Base-by-base conservation (phyloP, 1,140 invertebrate genomes). In the Potamilus streckersoni region DNA sequence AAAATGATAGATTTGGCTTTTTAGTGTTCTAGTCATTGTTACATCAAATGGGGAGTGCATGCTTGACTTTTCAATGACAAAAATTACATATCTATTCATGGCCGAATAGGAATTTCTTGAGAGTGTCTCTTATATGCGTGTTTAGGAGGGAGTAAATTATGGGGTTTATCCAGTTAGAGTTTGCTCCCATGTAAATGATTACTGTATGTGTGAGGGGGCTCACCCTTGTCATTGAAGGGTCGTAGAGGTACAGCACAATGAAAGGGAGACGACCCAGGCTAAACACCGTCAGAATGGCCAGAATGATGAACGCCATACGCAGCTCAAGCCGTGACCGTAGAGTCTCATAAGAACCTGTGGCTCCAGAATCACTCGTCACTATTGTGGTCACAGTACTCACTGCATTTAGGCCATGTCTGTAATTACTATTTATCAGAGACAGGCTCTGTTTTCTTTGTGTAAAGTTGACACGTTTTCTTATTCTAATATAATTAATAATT, bases 161-260 rank as follows among this genome's bases (percentile, higher is more conserved):
- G 11, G 74, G 74, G 23, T 76, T 76, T 58, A 76, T 76, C 61
- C 67, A 76, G 56, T 76, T 76, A 60, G 74, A 76, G 56, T 69
- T 66, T 8, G 74, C 70, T 58, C 74, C 74, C 13, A 76, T 58
- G 58, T 70, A 76, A n/a, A 76, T 76, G n/a, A 76, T 68, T 8
- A 76, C 38, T 17, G 74, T 76, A 31, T 76, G 74, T 15, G 71
- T 15, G 17, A 76, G 38, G 16, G 74, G 74, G 38, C 71, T 70
- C 15, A 76, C 74, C 31, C 71, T 76, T 23, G 68, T 66, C 74
- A 76, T 76, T 16, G 74, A 76, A 8, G 74, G 74, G 20, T 76
- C 74, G 14, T 69, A 69, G 15, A 76, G 55, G 59, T 76, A 76
- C 57, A 76, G 56, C 31, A 76, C 60, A 68, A 76, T 76, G 49